A percentile compares a stretch with the other conserved stretches of the same genome.
These are phyloP conservation scores for Schizotus pectinicornis DNA, from an alignment of 2,888 invertebrate species.

Conservation along the genomic window DNA sequence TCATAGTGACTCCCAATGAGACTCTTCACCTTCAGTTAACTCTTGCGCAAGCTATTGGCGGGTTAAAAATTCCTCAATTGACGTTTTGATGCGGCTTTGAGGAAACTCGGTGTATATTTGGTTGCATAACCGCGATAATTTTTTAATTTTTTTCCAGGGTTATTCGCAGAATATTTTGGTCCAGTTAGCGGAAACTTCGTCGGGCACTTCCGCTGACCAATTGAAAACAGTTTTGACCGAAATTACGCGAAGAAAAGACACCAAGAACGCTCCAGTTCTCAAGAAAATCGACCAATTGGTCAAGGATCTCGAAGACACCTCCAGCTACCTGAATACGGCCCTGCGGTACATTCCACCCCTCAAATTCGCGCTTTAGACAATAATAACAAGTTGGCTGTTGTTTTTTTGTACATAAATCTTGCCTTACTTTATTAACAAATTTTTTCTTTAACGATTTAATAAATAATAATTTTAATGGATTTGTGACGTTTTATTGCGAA, in stretches of 20 bases:
- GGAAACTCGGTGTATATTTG: neutral
- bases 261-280: slow-evolving; percentile 65
- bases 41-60: no score
- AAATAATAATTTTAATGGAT: neutral
- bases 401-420: no score
- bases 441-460: no score
- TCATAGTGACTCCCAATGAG: no score
- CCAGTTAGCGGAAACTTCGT: slow-evolving; percentile 62
- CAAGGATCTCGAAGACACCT: slow-evolving; percentile 63
- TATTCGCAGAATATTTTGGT: slow-evolving; percentile 66
- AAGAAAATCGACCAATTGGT: slow-evolving; percentile 64
- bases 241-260: slow-evolving; percentile 65
- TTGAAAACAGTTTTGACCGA: slow-evolving; percentile 64
- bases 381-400: no score
- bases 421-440: no score
- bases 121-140: neutral
- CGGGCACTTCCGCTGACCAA: slow-evolving; percentile 66
- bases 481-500: slow-evolving; percentile 6
- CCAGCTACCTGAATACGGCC: slow-evolving; percentile 65
- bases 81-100: neutral
- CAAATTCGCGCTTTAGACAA: slow-evolving; percentile 46
- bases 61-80: neutral
- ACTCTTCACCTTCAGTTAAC: no score
- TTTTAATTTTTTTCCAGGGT: slow-evolving; percentile 61
- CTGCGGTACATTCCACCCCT: slow-evolving; percentile 67